These are phyloP conservation scores for Rotaria socialis DNA, from an alignment of 2,888 invertebrate genomes.

Conservation along the genomic window DNA sequence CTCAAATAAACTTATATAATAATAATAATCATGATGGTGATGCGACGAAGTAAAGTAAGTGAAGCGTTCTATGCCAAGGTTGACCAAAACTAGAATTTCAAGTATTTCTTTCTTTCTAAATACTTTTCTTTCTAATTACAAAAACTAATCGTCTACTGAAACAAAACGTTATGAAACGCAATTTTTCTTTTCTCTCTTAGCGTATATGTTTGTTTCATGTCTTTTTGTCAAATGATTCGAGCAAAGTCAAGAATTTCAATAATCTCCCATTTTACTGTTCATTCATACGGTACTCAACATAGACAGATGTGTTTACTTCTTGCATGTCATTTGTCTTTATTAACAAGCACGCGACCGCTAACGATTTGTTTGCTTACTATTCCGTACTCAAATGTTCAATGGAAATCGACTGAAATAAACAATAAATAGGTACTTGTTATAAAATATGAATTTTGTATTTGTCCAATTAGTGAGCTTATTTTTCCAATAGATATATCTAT, in stretches of 20 bases:
- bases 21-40: background rate
- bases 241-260: background rate
- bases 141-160: no score
- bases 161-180: no score
- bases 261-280: background rate
- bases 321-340: constrained; percentile 2
- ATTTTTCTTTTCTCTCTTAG: no score
- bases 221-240: no score
- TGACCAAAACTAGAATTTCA: background rate
- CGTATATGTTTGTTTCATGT: no score
- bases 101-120: no score
- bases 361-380: background rate
- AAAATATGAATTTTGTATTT: background rate
- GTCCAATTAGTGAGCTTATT: background rate
- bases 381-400: no score
- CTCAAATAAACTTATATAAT: background rate
- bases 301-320: constrained; percentile 2
- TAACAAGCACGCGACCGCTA: background rate
- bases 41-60: background rate
- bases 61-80: constrained; percentile 6
- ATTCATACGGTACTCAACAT: background rate
- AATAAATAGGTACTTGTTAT: constrained; percentile 13
- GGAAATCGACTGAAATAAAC: background rate
- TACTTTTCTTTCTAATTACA: no score
- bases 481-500: background rate